Percentiles rank a stretch among this genome's conserved stretches.
phyloP scores from a whole-genome alignment of 2,888 invertebrate genomes.

The Lissonota sp. region DNA sequence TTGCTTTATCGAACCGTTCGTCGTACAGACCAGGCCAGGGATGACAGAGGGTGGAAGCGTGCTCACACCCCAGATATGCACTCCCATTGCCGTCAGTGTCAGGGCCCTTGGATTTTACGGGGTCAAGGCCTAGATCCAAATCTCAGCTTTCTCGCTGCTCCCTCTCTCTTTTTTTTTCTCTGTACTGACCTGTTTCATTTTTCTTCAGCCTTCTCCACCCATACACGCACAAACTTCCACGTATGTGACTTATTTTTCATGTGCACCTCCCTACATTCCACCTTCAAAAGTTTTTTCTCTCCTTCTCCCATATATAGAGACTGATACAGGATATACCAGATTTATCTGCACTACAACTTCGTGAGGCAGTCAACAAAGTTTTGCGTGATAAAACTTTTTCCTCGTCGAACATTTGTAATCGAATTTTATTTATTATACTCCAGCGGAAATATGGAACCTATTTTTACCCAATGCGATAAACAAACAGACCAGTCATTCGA shows the following conservation, averaged over 20 bases:
- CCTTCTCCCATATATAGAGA: not conserved
- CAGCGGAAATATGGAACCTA: too few relatives aligned
- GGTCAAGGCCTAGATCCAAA: slow-evolving; percentile 68
- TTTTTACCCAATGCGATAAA: too few relatives aligned
- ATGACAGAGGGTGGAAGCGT: slow-evolving; percentile 58
- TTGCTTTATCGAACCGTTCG: slow-evolving; percentile 79
- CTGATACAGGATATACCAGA: too few relatives aligned
- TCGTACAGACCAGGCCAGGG: slow-evolving; percentile 75
- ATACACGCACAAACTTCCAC: not conserved
- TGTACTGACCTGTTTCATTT: slow-evolving; percentile 45
- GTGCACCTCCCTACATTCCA: not conserved
- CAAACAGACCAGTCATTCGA: too few relatives aligned
- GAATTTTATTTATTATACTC: too few relatives aligned
- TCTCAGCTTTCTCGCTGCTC: slow-evolving; percentile 43
- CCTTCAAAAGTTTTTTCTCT: not conserved
- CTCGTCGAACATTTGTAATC: too few relatives aligned
- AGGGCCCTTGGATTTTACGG: slow-evolving; percentile 65
- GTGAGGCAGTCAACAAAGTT: too few relatives aligned
- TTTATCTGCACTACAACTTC: too few relatives aligned
- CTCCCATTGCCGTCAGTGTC: slow-evolving; percentile 66
- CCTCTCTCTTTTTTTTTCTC: not conserved
- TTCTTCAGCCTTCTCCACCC: not conserved
- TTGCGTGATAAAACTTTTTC: too few relatives aligned
- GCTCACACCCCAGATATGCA: slow-evolving; percentile 46
- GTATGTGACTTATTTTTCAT: slow-evolving; percentile 2